These are phyloP conservation scores for Itoplectis maculator DNA, from an alignment of 2,888 invertebrate species.

Conservation along the genomic window DNA sequence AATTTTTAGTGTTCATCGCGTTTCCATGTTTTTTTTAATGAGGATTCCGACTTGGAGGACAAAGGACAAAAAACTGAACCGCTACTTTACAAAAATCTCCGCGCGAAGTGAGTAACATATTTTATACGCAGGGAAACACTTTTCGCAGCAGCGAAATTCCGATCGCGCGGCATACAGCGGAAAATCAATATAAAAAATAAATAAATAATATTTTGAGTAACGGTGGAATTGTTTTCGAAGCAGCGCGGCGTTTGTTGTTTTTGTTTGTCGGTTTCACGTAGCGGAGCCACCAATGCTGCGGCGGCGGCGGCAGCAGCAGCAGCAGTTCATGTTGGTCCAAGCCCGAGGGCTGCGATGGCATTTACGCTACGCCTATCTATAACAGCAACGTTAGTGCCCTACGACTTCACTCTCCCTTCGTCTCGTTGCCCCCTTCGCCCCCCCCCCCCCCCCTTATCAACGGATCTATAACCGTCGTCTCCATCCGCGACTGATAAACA, in stretches of 20 bases:
- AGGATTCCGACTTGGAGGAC: too few species aligned
- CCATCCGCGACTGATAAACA: neutral
- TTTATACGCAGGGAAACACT: neutral
- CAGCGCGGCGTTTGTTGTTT: conserved; percentile 61
- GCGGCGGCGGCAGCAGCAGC: too few species aligned
- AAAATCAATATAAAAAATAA: conserved; percentile 20
- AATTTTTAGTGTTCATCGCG: too few species aligned
- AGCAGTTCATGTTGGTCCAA: conserved; percentile 37
- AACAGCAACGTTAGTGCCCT: conserved; percentile 33
- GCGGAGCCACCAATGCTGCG: conserved; percentile 32
- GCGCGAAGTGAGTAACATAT: neutral
- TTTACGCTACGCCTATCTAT: conserved; percentile 54
- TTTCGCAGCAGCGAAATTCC: neutral
- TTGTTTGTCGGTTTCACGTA: conserved; percentile 38
- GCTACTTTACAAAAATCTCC: neutral
- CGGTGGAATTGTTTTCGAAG: conserved; percentile 61
- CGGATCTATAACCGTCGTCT: neutral
- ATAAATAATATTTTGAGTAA: conserved; percentile 55
- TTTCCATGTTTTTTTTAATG: too few species aligned
- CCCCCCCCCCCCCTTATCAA: neutral
- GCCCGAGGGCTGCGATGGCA: conserved; percentile 53
- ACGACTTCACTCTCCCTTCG: neutral
- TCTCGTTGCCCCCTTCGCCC: neutral
- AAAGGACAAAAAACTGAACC: too few species aligned
- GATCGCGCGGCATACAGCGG: neutral